These are phyloP conservation scores for Scolanthus callimorphus DNA, from an alignment of 92 coral and sea anemone species.

Conservation along the genomic window DNA sequence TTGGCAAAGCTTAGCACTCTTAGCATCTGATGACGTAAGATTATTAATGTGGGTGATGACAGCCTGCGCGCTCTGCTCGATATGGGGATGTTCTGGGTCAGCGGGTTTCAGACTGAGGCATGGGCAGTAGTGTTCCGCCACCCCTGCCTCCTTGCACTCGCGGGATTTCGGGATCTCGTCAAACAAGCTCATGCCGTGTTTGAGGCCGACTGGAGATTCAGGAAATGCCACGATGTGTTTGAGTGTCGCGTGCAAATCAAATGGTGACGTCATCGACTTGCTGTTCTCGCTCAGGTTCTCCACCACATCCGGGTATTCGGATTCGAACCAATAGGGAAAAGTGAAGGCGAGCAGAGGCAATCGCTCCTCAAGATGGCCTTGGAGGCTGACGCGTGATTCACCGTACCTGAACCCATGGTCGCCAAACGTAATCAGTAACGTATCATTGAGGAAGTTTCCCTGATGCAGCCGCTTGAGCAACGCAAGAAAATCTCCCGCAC, in stretches of 20 bases:
- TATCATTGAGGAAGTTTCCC: constrained; percentile 54
- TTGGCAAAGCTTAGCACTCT: constrained; percentile 47
- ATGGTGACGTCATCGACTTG: constrained; percentile 74
- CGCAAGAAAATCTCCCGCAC: constrained; percentile 40
- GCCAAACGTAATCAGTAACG: constrained; percentile 66
- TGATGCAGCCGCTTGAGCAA: constrained; percentile 51
- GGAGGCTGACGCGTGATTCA: constrained; percentile 65
- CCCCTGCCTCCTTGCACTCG: constrained; percentile 70
- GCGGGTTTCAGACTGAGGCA: constrained; percentile 69
- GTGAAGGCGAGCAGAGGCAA: constrained; percentile 83
- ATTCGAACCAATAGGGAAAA: constrained; percentile 62
- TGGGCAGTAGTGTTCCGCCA: constrained; percentile 94
- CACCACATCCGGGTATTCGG: constrained; percentile 33
- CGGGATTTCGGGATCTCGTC: constrained; percentile 54
- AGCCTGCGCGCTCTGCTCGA: constrained; percentile 48
- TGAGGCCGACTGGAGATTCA: constrained; percentile 27
- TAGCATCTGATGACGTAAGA: constrained; percentile 45
- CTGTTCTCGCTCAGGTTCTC: constrained; percentile 46
- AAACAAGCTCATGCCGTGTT: constrained; percentile 66
- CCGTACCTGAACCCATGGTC: constrained; percentile 94
- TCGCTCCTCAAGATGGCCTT: constrained; percentile 86
- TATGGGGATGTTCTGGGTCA: constrained; percentile 50
- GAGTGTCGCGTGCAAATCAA: constrained; percentile 82
- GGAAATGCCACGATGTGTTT: constrained; percentile 75
- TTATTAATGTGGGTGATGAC: constrained; percentile 67